A percentile compares a stretch with the other conserved stretches of the same genome.
Evolutionary conservation across 2,888 invertebrate species (phyloP).

Genomic region (Atethmia centrago): DNA sequence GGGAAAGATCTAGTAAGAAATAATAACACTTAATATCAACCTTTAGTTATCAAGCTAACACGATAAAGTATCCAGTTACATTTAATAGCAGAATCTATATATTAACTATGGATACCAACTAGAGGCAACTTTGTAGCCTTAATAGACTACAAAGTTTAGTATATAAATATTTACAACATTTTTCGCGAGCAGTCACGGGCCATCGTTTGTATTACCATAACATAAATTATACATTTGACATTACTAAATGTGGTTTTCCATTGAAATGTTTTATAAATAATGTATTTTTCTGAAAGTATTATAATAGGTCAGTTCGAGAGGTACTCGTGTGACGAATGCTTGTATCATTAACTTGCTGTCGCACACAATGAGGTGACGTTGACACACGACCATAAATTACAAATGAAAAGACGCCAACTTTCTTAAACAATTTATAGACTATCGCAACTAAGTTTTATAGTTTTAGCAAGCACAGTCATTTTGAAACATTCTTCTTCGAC

Average conservation of each 20-base stretch:
- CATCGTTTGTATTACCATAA: constrained; percentile 35
- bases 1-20: too few species aligned
- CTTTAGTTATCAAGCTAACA: constrained; percentile 17
- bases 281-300: constrained; percentile 39
- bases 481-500: constrained; percentile 30
- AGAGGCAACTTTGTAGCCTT: neutral
- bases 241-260: constrained; percentile 41
- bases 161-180: constrained; percentile 12
- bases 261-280: constrained; percentile 41
- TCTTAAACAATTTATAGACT: constrained; percentile 60
- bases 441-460: constrained; percentile 58
- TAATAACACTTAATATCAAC: constrained; percentile 17
- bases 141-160: too few species aligned
- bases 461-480: constrained; percentile 43
- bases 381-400: constrained; percentile 62
- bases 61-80: constrained; percentile 15
- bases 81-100: constrained; percentile 11
- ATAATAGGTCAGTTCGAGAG: constrained; percentile 37
- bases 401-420: constrained; percentile 61
- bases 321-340: constrained; percentile 29
- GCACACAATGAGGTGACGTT: constrained; percentile 57
- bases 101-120: constrained; percentile 16
- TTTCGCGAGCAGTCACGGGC: constrained; percentile 29
- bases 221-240: constrained; percentile 52
- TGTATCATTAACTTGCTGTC: constrained; percentile 59